phyloP scores from a whole-genome alignment of 2,113 vertebrate species.

The Coptodon bakossiorum region DNA sequence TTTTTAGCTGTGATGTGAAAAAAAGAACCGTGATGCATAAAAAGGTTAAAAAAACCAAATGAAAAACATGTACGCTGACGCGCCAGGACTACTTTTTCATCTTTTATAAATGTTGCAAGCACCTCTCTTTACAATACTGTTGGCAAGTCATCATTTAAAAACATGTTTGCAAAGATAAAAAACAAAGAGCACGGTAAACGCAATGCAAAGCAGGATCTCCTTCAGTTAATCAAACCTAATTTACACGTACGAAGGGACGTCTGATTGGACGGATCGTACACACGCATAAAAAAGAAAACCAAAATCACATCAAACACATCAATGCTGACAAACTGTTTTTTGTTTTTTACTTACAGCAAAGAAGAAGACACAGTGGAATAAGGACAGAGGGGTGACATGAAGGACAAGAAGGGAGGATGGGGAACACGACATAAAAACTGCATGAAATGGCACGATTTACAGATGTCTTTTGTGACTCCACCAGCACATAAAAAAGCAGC shows the following conservation, averaged over 20 bases:
- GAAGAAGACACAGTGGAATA: background rate
- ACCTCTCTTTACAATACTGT: conserved; percentile 12
- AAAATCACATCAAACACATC: background rate
- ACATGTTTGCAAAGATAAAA: background rate
- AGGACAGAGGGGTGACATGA: background rate
- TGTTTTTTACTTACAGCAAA: background rate
- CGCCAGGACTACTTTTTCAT: background rate
- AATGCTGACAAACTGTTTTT: background rate
- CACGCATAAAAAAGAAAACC: background rate
- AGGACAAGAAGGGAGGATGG: background rate
- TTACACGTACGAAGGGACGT: background rate
- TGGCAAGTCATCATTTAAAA: conserved; percentile 11
- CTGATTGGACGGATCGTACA: background rate
- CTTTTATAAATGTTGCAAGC: background rate
- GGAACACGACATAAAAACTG: background rate
- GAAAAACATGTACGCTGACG: background rate
- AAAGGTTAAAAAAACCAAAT: background rate
- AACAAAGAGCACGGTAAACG: background rate
- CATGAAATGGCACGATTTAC: background rate
- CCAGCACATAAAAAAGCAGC: background rate
- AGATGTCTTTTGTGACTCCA: background rate
- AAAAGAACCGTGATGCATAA: conserved; percentile 13
- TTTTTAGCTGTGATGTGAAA: conserved; percentile 2
- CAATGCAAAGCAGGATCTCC: background rate
- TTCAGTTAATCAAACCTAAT: background rate